Conservation (phyloP, 2,888 invertebrate genomes). For the Abrostola triplasia region DNA sequence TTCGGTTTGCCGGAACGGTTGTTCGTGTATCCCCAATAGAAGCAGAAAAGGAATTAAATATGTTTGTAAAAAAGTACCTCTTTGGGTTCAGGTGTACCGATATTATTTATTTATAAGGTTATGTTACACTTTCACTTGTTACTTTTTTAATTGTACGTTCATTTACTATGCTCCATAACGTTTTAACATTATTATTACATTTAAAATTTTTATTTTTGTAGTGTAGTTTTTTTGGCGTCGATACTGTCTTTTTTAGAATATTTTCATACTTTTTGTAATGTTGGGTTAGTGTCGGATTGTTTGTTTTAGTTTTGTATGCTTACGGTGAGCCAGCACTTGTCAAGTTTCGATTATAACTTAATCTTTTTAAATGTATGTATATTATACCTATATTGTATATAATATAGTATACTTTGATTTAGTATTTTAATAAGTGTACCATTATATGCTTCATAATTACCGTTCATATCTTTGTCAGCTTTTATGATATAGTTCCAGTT, state of each 20-base stretch:
- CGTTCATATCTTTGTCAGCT: neutral
- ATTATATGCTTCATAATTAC: neutral
- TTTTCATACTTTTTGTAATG: neutral
- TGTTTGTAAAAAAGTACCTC: neutral
- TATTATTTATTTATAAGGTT: neutral
- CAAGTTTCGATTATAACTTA: neutral
- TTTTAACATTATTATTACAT: neutral
- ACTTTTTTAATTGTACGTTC: neutral
- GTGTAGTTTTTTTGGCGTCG: neutral
- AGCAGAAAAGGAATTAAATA: neutral
- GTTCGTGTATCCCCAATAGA: neutral
- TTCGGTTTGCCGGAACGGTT: neutral
- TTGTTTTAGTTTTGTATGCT: neutral
- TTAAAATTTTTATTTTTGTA: neutral
- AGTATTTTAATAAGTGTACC: neutral
- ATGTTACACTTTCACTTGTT: neutral
- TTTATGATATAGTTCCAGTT: constrained; percentile 9
- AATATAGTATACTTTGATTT: neutral
- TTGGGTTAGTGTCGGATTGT: neutral
- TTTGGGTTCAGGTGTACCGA: neutral
- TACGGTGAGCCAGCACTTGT: neutral
- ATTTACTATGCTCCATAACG: neutral
- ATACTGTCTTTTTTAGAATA: neutral
- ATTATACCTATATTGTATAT: too few species aligned
- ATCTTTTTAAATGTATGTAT: neutral